Conservation (phyloP, 2,888 invertebrate species). For the Andrena haemorrhoa region DNA sequence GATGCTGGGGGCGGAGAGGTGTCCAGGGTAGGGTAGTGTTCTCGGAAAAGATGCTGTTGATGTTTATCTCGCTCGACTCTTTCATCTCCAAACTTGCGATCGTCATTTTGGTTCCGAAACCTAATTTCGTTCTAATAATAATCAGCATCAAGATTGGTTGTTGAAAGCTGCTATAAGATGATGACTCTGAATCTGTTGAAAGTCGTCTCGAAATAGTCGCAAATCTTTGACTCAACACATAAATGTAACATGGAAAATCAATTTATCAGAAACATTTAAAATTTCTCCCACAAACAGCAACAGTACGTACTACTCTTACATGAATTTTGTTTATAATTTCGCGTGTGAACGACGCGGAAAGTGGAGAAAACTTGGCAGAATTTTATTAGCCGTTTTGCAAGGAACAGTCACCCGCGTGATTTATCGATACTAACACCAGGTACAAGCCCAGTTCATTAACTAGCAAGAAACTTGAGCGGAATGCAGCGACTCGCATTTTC, state of each 20-base stretch:
- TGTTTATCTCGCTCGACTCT: background rate
- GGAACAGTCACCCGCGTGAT: conserved; percentile 28
- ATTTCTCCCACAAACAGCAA: too few species aligned
- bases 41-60: background rate
- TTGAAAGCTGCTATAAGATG: too few species aligned
- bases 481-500: conserved; percentile 52
- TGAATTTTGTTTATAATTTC: background rate
- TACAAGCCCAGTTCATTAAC: conserved; percentile 19
- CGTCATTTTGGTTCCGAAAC: too few species aligned
- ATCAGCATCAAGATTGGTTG: too few species aligned
- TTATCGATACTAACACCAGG: conserved; percentile 32
- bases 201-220: too few species aligned
- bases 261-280: too few species aligned
- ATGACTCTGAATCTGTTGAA: too few species aligned
- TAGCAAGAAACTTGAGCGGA: conserved; percentile 39
- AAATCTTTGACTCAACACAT: too few species aligned
- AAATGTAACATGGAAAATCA: too few species aligned
- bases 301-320: too few species aligned
- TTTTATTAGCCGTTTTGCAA: conserved; percentile 17
- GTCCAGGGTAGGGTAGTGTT: background rate
- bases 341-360: conserved; percentile 31
- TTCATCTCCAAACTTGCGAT: too few species aligned
- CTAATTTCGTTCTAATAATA: too few species aligned
- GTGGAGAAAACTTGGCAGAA: conserved; percentile 24
- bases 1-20: background rate